Evolutionary conservation across 2,888 invertebrate species (phyloP), one percentile per base, ranked within the genome.

Genomic region (Serripes groenlandicus): DNA sequence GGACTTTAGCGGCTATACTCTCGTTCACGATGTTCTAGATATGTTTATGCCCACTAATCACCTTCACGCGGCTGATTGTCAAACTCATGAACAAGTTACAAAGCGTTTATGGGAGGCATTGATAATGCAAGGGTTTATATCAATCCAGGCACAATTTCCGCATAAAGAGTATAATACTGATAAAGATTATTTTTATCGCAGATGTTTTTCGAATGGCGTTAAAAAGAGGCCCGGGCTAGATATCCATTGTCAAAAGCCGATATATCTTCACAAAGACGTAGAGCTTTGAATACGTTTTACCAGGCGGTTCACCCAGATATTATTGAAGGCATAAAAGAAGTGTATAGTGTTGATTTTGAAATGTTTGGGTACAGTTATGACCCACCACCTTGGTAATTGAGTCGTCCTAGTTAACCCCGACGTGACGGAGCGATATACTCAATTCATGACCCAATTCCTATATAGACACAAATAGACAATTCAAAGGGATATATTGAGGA

Each of bases 321-420:
- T 21, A 42, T 66, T 26, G 42, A 42, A 42, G 66, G 42, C 9
- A 66, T 66, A 0, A 37, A 42, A 26, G 66, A 66, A 23, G 42
- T 42, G 34, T 66, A 66, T 21, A 66, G 66, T 42, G 42, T 23
- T 0, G 66, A 66, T 28, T 66, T 66, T 28, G 66, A 66, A 11
- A 66, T 66, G 66, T 66, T 66, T 66, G 66, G 66, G 11, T 66
- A 66, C 28, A 66, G 42, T 23, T 23, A 66, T 23, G 66, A 66
- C n/a, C 66, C 66, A 0, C 66, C 66, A 3, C 2, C 49, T 1
- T 49, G 49, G 49, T 49, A 49, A 49, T n/a, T n/a, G n/a, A n/a
- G n/a, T n/a, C n/a, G n/a, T n/a, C n/a, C n/a, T n/a, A n/a, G n/a
- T n/a, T n/a, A n/a, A n/a, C n/a, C n/a, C n/a, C n/a, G n/a, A n/a